Percentiles rank a stretch among this genome's conserved stretches.
phyloP scores from a whole-genome alignment of 2,797 vertebrate genomes.

The Pipistrellus kuhlii region DNA sequence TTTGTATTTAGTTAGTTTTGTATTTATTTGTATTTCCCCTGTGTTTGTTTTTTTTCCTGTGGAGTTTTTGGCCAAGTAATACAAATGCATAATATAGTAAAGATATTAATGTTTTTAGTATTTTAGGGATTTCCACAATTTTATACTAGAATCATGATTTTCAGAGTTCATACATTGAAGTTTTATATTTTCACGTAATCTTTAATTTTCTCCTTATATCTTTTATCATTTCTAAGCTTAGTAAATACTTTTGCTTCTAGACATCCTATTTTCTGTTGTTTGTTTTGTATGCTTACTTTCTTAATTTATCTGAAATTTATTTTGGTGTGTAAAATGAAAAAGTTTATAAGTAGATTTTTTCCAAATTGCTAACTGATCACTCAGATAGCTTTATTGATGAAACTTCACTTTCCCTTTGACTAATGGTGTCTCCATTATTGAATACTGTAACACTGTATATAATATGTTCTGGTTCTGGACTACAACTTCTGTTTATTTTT shows the following conservation, averaged over 20 bases:
- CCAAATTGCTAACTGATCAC: not conserved
- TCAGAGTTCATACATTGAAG: not conserved
- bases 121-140: constrained; percentile 5
- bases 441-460: not conserved
- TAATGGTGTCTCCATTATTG: not conserved
- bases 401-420: not conserved
- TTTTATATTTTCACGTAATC: not conserved
- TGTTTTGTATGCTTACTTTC: constrained; percentile 42
- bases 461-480: not conserved
- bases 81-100: not conserved
- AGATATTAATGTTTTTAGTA: constrained; percentile 4
- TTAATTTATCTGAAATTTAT: constrained; percentile 47
- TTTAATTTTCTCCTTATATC: not conserved
- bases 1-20: not conserved
- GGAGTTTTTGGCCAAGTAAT: not conserved
- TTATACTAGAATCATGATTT: not conserved
- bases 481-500: not conserved
- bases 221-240: constrained; percentile 27
- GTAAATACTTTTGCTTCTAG: not conserved
- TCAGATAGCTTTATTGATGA: not conserved
- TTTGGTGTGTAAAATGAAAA: constrained; percentile 32
- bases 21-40: not conserved
- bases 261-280: constrained; percentile 7
- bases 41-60: not conserved
- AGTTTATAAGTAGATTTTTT: not conserved